phyloP scores from a whole-genome alignment of 2,113 vertebrate species.

The Seriola rivoliana region DNA sequence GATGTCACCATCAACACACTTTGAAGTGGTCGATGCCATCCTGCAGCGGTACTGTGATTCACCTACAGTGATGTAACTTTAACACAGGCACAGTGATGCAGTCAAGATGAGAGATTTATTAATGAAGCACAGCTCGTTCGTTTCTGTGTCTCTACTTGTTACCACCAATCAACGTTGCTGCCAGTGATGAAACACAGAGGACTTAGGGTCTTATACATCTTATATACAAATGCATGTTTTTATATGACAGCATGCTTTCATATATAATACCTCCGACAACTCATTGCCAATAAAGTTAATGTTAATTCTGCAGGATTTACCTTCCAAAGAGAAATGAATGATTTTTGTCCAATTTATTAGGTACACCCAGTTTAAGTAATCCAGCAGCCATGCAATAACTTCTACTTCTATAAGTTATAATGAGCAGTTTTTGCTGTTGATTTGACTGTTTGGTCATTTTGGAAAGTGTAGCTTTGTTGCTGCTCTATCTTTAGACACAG shows the following conservation, averaged over 20 bases:
- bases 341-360: neutral
- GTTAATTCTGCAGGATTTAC: neutral
- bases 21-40: neutral
- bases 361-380: neutral
- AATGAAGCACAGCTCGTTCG: neutral
- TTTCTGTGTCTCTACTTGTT: neutral
- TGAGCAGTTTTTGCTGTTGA: neutral
- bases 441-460: neutral
- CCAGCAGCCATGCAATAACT: neutral
- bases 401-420: neutral
- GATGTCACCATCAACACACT: slow-evolving; percentile 77
- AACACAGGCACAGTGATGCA: neutral
- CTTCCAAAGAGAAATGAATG: neutral
- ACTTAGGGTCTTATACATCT: neutral
- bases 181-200: neutral
- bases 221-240: neutral
- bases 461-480: neutral
- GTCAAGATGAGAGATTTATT: neutral
- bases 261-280: neutral
- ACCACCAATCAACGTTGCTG: too few species aligned
- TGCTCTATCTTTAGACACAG: too few species aligned
- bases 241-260: neutral
- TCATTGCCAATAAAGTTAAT: neutral
- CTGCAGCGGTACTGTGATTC: neutral
- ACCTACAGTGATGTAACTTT: neutral